phyloP scores from a whole-genome alignment of 2,888 invertebrate genomes.

The Rotaria sp. region DNA sequence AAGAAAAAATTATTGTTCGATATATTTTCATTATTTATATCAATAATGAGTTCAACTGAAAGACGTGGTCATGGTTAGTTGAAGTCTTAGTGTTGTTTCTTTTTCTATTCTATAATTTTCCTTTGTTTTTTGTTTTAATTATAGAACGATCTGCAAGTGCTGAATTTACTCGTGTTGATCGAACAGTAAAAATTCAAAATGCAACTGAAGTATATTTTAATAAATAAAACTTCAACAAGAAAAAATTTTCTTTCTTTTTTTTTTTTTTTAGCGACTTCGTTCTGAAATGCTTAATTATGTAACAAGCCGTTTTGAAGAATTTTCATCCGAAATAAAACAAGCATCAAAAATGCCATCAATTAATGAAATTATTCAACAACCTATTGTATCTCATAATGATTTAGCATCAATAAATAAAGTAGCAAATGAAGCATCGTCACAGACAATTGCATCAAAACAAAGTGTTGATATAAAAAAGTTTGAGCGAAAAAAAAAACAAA shows the following conservation, averaged over 20 bases:
- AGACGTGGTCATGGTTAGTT: background rate
- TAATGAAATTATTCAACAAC: background rate
- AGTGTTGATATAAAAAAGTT: background rate
- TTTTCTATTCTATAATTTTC: background rate
- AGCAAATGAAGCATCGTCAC: background rate
- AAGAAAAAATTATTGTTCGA: too few relatives aligned
- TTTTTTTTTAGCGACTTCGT: background rate
- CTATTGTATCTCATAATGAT: background rate
- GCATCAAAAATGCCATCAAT: background rate
- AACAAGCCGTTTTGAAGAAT: background rate
- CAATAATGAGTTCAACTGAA: background rate
- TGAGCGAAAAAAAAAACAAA: background rate
- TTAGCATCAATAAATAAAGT: background rate
- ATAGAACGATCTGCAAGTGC: background rate
- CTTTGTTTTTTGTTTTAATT: background rate
- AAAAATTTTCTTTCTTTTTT: too few relatives aligned
- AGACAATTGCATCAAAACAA: background rate
- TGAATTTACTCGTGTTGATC: background rate
- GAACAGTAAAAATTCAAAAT: background rate
- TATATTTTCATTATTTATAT: background rate
- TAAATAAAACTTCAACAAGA: too few relatives aligned
- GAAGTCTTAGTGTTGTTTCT: too few relatives aligned
- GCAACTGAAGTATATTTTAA: background rate
- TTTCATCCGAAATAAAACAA: background rate
- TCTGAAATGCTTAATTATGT: background rate